phyloP scores from a whole-genome alignment of 2,888 invertebrate genomes.

The Ditula angustiorana region DNA sequence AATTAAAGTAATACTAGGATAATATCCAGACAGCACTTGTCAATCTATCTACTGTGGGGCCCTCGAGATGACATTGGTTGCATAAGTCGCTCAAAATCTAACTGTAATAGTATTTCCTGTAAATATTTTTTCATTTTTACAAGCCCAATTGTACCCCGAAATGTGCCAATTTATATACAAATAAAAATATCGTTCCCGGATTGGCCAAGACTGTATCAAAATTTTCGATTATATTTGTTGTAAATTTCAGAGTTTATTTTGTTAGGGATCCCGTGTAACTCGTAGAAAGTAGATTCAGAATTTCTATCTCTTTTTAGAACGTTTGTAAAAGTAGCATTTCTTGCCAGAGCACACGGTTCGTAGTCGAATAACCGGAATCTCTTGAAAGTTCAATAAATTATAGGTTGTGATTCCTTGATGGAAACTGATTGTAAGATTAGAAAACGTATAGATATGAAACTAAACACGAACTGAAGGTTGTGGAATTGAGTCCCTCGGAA shows the following conservation, averaged over 20 bases:
- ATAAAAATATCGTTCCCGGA: conserved; percentile 43
- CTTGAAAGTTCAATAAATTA: conserved; percentile 23
- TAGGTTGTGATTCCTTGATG: conserved; percentile 30
- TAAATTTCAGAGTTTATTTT: conserved; percentile 60
- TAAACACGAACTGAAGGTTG: background rate
- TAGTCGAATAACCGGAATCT: background rate
- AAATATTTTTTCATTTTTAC: conserved; percentile 18
- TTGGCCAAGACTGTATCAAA: conserved; percentile 46
- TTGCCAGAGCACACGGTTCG: conserved; percentile 8
- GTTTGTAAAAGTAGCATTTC: conserved; percentile 27
- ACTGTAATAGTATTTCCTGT: conserved; percentile 6
- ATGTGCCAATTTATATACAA: conserved; percentile 52
- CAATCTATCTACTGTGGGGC: background rate
- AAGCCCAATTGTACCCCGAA: background rate
- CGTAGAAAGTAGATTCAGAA: conserved; percentile 21
- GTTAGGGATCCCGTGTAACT: conserved; percentile 45
- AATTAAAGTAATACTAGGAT: conserved; percentile 18
- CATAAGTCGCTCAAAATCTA: conserved; percentile 11
- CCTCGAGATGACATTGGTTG: conserved; percentile 8
- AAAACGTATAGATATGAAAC: conserved; percentile 20
- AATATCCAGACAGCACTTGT: background rate
- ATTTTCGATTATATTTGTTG: conserved; percentile 54
- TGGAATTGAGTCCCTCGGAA: background rate
- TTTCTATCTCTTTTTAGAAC: conserved; percentile 14
- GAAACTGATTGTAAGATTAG: background rate